Evolutionary conservation across 2,888 invertebrate species (phyloP).

Genomic region (Cacoxenus indagator): DNA sequence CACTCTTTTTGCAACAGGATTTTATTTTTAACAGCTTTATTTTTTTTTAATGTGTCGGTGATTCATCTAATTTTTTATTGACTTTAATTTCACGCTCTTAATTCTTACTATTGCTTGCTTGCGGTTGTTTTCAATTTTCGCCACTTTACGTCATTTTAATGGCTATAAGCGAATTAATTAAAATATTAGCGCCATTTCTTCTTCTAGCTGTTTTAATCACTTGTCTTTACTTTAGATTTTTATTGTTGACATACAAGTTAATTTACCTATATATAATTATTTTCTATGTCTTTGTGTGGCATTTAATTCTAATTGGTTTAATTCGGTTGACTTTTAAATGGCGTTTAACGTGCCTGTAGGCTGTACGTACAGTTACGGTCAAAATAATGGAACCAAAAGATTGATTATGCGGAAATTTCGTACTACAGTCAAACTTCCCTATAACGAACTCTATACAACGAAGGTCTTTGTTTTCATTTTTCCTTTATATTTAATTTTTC

Average conservation of each 20-base stretch:
- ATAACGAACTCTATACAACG: too few species aligned
- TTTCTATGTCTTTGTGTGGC: background rate
- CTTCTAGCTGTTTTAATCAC: slow-evolving; percentile 41
- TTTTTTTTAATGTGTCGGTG: slow-evolving; percentile 22
- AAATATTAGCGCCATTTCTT: slow-evolving; percentile 39
- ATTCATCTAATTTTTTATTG: slow-evolving; percentile 1
- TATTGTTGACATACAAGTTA: background rate
- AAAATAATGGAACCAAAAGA: too few species aligned
- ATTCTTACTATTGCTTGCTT: slow-evolving; percentile 41
- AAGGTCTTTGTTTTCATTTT: too few species aligned
- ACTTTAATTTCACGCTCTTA: slow-evolving; percentile 18
- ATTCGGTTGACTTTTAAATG: slow-evolving; percentile 13
- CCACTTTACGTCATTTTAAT: slow-evolving; percentile 57
- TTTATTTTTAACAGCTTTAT: slow-evolving; percentile 25
- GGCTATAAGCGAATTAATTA: slow-evolving; percentile 55
- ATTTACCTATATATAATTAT: background rate
- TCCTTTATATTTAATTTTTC: too few species aligned
- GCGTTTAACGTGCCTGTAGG: background rate
- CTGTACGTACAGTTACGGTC: too few species aligned
- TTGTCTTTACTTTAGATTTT: background rate
- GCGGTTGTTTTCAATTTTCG: slow-evolving; percentile 8
- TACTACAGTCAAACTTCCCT: too few species aligned
- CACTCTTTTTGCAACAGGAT: background rate
- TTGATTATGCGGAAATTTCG: too few species aligned
- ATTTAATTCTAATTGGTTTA: slow-evolving; percentile 5